Evolutionary conservation across 2,888 invertebrate genomes (phyloP).

Genomic region (Diachrysia chrysitis): DNA sequence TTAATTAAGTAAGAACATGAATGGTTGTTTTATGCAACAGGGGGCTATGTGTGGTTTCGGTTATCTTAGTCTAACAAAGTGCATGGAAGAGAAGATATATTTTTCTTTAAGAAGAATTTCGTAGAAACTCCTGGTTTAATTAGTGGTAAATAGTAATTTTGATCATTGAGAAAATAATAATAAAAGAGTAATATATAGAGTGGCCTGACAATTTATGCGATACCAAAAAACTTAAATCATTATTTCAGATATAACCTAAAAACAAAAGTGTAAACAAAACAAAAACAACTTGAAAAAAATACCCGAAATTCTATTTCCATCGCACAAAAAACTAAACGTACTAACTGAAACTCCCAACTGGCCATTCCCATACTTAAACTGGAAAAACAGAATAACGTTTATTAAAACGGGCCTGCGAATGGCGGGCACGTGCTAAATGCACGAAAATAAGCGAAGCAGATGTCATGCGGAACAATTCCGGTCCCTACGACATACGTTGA

Average conservation of each 20-base stretch:
- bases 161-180: no score
- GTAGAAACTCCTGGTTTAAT: neutral
- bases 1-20: slow-evolving; percentile 40
- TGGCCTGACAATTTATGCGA: no score
- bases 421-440: slow-evolving; percentile 9
- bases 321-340: neutral
- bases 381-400: slow-evolving; percentile 5
- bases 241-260: no score
- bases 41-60: slow-evolving; percentile 9
- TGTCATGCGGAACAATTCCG: slow-evolving; percentile 40
- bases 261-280: no score
- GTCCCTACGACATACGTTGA: slow-evolving; percentile 47
- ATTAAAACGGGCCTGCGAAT: slow-evolving; percentile 20
- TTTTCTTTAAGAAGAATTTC: neutral
- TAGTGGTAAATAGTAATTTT: neutral
- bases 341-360: slow-evolving; percentile 1
- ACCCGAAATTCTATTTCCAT: neutral
- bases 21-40: slow-evolving; percentile 12
- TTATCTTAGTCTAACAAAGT: neutral
- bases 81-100: neutral
- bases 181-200: no score
- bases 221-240: no score
- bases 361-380: neutral
- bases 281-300: no score
- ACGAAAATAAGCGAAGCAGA: slow-evolving; percentile 22